phyloP scores from a whole-genome alignment of 1,140 invertebrate species.

The Hycleus cichorii region DNA sequence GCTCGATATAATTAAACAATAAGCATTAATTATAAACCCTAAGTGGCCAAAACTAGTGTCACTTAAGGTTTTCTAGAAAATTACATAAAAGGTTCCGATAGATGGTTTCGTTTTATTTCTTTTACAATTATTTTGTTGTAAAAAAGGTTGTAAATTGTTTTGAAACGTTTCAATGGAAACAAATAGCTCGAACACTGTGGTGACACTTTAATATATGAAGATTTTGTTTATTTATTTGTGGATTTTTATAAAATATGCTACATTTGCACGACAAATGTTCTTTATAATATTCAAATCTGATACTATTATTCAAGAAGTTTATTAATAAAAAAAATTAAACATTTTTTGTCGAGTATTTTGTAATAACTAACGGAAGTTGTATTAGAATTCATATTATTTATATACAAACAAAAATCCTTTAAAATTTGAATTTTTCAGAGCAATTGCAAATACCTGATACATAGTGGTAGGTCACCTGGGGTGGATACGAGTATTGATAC shows the following conservation, averaged over 20 bases:
- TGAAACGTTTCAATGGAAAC: conserved; percentile 1
- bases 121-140: too few relatives aligned
- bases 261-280: conserved; percentile 22
- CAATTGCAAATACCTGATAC: background rate
- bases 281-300: conserved; percentile 6
- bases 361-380: background rate
- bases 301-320: background rate
- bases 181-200: conserved; percentile 3
- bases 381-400: background rate
- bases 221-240: conserved; percentile 18
- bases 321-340: background rate
- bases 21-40: background rate
- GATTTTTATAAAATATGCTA: conserved; percentile 16
- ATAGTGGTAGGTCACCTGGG: background rate
- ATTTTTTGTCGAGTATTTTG: background rate
- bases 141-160: too few relatives aligned
- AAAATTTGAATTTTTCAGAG: background rate
- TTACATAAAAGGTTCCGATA: too few relatives aligned
- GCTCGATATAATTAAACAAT: background rate
- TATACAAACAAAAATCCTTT: background rate
- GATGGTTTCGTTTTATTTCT: too few relatives aligned
- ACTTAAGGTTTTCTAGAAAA: background rate
- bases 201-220: conserved; percentile 12
- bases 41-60: background rate
- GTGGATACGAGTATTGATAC: conserved; percentile 16